Evolutionary conservation across 1,140 invertebrate genomes (phyloP), one percentile per base, ranked within the genome.

Genomic region (Cydia pomonella): DNA sequence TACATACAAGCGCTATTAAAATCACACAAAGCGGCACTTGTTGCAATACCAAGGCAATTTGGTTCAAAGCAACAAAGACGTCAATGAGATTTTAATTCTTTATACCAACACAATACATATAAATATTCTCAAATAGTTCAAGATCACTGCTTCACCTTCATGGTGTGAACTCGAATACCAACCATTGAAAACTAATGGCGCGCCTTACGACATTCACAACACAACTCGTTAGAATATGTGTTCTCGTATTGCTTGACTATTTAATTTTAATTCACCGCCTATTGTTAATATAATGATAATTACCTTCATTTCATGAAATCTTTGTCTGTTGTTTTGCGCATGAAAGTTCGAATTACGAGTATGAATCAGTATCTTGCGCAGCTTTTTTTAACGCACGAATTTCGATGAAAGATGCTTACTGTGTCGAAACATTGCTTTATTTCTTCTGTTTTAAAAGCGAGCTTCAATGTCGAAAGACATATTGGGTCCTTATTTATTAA

Each of bases 121-220:
- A 72, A 41, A 47, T 44, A 72, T 72, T 72, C 71, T 50, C 71
- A 47, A 50, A 72, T 50, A 72, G 71, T 72, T 72, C 71, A 72
- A 72, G 71, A 72, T 50, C 71, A 47, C 25, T 7, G 13, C 44
- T 10, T 50, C 21, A 72, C 71, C 71, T 72, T 72, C 71, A 72
- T 72, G 38, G 71, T 72, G 38, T 72, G 71, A 72, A 72, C 71
- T 72, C 12, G 41, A 50, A 72, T 69, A 38, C 63, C 25, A 33
- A 66, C 63, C 29, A 69, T 69, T 69, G 64, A 41, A 69, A 69
- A 29, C 64, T 69, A 69, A 69, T 69, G 64, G n/a, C n/a, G n/a
- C n/a, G 13, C 13, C 64, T 69, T 41, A 69, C 64, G 64, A 69
- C 41, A 69, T 41, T 66, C 59, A 6, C n/a, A n/a, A n/a, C n/a